Percentiles rank a stretch among this genome's conserved stretches.
These are phyloP conservation scores for Neogobius melanostomus DNA, from an alignment of 2,113 vertebrate species.

Conservation along the genomic window DNA sequence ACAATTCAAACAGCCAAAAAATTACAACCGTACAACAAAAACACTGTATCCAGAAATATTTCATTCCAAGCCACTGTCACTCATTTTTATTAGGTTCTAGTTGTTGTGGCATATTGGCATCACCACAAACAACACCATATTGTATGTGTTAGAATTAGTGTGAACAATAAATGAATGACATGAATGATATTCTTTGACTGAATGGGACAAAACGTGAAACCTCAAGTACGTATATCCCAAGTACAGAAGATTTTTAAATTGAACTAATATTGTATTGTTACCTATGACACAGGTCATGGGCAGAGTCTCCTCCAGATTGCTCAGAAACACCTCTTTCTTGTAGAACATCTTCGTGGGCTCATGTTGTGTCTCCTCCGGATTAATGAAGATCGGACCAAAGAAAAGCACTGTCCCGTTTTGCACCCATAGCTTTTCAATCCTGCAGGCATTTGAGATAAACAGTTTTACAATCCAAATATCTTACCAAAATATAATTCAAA, in stretches of 20 bases:
- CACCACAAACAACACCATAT: too few species aligned
- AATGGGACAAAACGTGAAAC: too few species aligned
- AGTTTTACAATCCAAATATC: not conserved
- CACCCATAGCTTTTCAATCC: slow-evolving; percentile 94
- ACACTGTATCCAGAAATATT: not conserved
- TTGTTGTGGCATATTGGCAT: too few species aligned
- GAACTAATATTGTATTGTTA: slow-evolving; percentile 52
- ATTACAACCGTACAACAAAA: not conserved
- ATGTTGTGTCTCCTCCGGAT: slow-evolving; percentile 95
- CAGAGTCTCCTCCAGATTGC: slow-evolving; percentile 91
- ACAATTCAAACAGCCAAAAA: not conserved
- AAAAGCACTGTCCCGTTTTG: slow-evolving; percentile 89
- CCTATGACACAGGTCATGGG: slow-evolving; percentile 92
- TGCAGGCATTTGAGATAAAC: slow-evolving; percentile 28
- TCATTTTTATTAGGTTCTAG: too few species aligned
- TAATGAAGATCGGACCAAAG: slow-evolving; percentile 97
- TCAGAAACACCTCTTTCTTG: slow-evolving; percentile 96
- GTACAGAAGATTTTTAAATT: not conserved
- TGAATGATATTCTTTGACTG: too few species aligned
- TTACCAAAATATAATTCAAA: not conserved
- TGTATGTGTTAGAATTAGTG: too few species aligned
- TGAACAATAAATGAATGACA: too few species aligned
- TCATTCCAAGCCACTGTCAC: not conserved
- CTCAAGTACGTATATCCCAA: too few species aligned
- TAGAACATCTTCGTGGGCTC: slow-evolving; percentile 99